Conservation (phyloP, 2,113 vertebrate species). For the Trematocara macrostoma region DNA sequence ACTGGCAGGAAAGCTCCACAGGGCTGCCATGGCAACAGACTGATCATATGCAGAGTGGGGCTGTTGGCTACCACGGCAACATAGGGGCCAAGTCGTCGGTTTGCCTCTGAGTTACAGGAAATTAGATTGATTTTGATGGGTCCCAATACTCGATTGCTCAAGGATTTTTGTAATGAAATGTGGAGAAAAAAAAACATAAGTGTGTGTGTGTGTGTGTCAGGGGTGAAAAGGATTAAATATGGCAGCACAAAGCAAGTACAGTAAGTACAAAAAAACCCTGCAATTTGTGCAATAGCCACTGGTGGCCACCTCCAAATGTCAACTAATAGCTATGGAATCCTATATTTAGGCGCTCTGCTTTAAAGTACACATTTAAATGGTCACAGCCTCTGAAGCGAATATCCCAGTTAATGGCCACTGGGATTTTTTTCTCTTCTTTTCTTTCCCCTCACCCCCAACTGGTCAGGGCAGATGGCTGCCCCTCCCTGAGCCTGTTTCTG, state of each 20-base stretch:
- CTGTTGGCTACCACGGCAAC: slow-evolving; percentile 57
- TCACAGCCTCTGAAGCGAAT: accelerated
- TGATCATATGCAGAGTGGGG: slow-evolving; percentile 59
- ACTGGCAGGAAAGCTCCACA: slow-evolving; percentile 63
- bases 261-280: not conserved
- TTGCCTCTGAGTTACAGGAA: slow-evolving; percentile 45
- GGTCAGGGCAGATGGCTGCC: not conserved
- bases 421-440: not conserved
- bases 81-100: slow-evolving; percentile 37
- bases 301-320: not conserved
- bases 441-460: not conserved
- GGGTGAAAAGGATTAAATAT: not conserved
- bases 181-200: not conserved
- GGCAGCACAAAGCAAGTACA: not conserved
- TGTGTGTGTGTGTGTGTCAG: not conserved
- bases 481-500: not conserved
- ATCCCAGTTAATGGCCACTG: not conserved
- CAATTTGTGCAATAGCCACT: not conserved
- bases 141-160: not conserved
- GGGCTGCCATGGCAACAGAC: slow-evolving; percentile 77
- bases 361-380: not conserved
- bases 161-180: not conserved
- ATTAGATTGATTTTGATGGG: slow-evolving; percentile 58
- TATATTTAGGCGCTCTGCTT: not conserved
- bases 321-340: not conserved